phyloP scores from a whole-genome alignment of 2,797 vertebrate genomes.

The Muscicapa comitata region DNA sequence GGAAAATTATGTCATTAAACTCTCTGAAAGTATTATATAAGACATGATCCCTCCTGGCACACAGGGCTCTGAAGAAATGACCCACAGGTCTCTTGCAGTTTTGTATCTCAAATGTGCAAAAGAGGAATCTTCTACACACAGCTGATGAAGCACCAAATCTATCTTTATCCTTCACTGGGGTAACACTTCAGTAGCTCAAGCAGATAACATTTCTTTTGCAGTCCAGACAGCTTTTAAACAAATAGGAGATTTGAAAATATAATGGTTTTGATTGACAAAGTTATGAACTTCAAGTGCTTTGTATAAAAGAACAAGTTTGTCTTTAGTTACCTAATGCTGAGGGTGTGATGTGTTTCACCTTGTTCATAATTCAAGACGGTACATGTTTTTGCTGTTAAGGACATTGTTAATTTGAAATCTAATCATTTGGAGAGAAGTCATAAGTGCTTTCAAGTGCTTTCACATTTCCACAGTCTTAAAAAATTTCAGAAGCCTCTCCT shows the following conservation, averaged over 20 bases:
- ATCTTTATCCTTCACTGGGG: neutral
- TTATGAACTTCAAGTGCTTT: neutral
- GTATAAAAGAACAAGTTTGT: neutral
- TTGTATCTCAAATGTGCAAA: fast-evolving
- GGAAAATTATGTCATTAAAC: neutral
- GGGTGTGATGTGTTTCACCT: fast-evolving
- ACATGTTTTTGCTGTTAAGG: conserved; percentile 18
- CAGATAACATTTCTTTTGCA: neutral
- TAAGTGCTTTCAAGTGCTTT: conserved; percentile 43
- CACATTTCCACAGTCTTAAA: neutral
- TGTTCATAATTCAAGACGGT: neutral
- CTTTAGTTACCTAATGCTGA: neutral
- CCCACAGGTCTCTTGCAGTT: neutral
- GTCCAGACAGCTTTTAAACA: neutral
- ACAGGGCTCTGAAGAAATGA: neutral
- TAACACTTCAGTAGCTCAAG: neutral
- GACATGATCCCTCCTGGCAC: neutral
- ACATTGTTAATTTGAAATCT: neutral
- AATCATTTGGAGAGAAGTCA: neutral
- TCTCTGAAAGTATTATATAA: neutral
- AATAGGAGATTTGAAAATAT: neutral
- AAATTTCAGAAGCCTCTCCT: neutral
- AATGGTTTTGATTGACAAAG: neutral
- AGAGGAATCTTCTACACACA: neutral
- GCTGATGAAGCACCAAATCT: neutral